Evolutionary conservation across 1,140 invertebrate species (phyloP).

Genomic region (Cyphomyrmex costatus): DNA sequence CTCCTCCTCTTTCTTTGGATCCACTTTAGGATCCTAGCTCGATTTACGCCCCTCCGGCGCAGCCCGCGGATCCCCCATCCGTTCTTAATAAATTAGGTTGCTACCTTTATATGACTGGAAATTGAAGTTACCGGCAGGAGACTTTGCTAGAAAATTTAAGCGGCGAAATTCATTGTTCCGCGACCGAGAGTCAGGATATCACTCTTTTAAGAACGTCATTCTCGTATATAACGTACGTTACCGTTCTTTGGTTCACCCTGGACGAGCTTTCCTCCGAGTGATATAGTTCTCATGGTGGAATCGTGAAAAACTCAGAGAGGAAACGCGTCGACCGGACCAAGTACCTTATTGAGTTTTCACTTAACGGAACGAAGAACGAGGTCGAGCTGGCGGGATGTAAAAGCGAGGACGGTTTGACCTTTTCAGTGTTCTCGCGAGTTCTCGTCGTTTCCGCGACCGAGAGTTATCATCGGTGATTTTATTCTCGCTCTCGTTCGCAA

Average conservation of each 20-base stretch:
- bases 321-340: constrained; percentile 17
- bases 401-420: constrained; percentile 30
- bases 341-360: constrained; percentile 57
- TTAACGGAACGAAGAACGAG: constrained; percentile 7
- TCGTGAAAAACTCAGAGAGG: constrained; percentile 25
- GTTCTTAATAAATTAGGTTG: constrained; percentile 48
- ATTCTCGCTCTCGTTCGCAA: not conserved
- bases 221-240: constrained; percentile 32
- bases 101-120: constrained; percentile 61
- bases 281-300: constrained; percentile 28
- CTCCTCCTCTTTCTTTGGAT: not conserved
- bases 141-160: constrained; percentile 39
- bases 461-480: constrained; percentile 9
- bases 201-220: constrained; percentile 36
- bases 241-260: not conserved
- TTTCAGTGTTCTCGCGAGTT: constrained; percentile 18
- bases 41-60: constrained; percentile 19
- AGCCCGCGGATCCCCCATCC: not conserved
- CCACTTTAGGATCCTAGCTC: constrained; percentile 35
- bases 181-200: constrained; percentile 23
- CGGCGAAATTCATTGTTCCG: constrained; percentile 49
- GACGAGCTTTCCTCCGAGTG: not conserved
- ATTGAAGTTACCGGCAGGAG: constrained; percentile 53
- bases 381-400: constrained; percentile 27
- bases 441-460: not conserved